Percentiles rank a stretch among this genome's conserved stretches.
These are phyloP conservation scores for Lucifuga dentata DNA, from an alignment of 2,113 vertebrate species.

Conservation along the genomic window DNA sequence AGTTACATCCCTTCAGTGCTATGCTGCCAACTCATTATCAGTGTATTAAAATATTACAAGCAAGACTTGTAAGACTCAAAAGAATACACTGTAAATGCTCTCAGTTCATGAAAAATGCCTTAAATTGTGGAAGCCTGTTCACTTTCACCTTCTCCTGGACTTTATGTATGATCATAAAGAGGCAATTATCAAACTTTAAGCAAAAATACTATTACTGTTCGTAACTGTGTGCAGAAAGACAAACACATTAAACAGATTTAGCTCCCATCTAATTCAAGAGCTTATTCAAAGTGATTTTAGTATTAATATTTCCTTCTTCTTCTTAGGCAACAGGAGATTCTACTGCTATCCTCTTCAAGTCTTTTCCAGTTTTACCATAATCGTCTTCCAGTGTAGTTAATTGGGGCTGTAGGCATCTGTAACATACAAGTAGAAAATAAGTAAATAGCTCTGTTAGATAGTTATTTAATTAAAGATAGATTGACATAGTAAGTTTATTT, in stretches of 20 bases:
- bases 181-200: slow-evolving; percentile 2
- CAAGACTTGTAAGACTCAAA: slow-evolving; percentile 13
- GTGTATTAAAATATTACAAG: slow-evolving; percentile 25
- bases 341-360: slow-evolving; percentile 22
- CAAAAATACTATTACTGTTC: slow-evolving; percentile 16
- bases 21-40: background rate
- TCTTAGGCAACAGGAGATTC: slow-evolving; percentile 25
- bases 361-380: slow-evolving; percentile 87
- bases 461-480: background rate
- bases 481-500: background rate
- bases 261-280: slow-evolving; percentile 7
- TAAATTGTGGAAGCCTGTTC: background rate
- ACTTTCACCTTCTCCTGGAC: slow-evolving; percentile 10
- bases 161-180: slow-evolving; percentile 14
- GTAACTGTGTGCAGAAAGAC: slow-evolving; percentile 36
- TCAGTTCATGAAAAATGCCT: background rate
- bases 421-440: slow-evolving; percentile 24
- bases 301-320: slow-evolving; percentile 14
- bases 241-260: slow-evolving; percentile 38
- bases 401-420: slow-evolving; percentile 97
- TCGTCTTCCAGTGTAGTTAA: slow-evolving; percentile 96
- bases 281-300: slow-evolving; percentile 13
- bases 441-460: background rate
- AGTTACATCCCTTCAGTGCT: no score
- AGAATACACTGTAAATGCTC: slow-evolving; percentile 14